Evolutionary conservation across 1,140 invertebrate species (phyloP), one percentile per base, ranked within the genome.

Genomic region (Ericerus pela): DNA sequence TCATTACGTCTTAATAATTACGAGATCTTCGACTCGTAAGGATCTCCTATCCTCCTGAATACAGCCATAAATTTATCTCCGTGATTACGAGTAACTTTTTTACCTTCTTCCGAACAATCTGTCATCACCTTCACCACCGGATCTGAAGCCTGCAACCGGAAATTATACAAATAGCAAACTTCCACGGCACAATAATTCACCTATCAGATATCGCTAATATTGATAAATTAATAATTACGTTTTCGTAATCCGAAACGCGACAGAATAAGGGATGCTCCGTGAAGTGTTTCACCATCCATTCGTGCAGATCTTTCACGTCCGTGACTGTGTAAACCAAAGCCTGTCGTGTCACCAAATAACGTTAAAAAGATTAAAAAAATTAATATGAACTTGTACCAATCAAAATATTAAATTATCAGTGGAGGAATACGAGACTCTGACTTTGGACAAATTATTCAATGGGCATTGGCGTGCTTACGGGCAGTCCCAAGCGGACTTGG

Each of bases 241-340:
- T 22, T 16, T 62, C 59, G 1, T 59, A 30, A 38, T 64, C 59
- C 6, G 57, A 12, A 2, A 97, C 68, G 63, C 77, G 72, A 70
- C 84, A 69, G 76, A 97, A 99, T 18, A 99, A 71, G 28, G 90
- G 88, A 77, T 98, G 94, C 58, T 88, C 78, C 41, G 75, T 75
- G 69, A 99, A 86, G 78, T 98, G 94, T 59, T 79, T 69, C 1
- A 88, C 83, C 81, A 99, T 99, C 96, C 96, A 99, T 18, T 94
- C 82, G 72, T 97, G 84, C 51, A 99, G 76, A 69, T 98, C 94
- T 73, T 92, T 81, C 0, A 99, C 96, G 78, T 99, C 96, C 16
- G 96, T 98, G 55, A 97, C 83, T 37, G 94, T 96, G 67, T 99
- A 99, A 10, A 97, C 81, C 58, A 88, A 73, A 26, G 84, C 96